Percentiles rank a stretch among this genome's conserved stretches.
phyloP scores from a whole-genome alignment of 2,797 vertebrate genomes.

The Lithobates pipiens region DNA sequence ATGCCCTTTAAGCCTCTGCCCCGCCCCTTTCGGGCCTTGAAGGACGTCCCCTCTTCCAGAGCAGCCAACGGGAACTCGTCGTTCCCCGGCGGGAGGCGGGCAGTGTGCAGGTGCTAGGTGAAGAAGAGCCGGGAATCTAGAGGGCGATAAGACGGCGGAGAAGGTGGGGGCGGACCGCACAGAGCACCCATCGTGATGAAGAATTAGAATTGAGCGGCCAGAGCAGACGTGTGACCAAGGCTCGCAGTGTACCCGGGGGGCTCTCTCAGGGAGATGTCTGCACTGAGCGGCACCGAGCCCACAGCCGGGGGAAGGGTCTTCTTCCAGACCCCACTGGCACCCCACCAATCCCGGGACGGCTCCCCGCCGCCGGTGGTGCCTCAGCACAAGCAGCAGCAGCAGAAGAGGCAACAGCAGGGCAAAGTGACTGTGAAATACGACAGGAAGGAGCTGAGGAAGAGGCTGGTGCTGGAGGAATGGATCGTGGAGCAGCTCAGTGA shows the following conservation, averaged over 20 bases:
- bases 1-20: not conserved
- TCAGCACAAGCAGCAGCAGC: slow-evolving; percentile 71
- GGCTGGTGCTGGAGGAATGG: slow-evolving; percentile 95
- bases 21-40: not conserved
- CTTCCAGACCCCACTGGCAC: slow-evolving; percentile 75
- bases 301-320: slow-evolving; percentile 72
- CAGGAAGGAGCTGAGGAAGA: slow-evolving; percentile 94
- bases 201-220: not conserved
- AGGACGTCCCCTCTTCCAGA: slow-evolving; percentile 16
- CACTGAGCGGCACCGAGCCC: slow-evolving; percentile 69
- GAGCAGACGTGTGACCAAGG: no score
- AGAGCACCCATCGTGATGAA: not conserved
- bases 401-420: slow-evolving; percentile 86
- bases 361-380: slow-evolving; percentile 73
- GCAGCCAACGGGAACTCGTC: slow-evolving; percentile 1
- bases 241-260: not conserved
- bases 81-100: slow-evolving; percentile 16
- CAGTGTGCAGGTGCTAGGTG: slow-evolving; percentile 47
- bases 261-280: slow-evolving; percentile 41
- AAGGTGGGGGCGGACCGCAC: not conserved
- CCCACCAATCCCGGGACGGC: slow-evolving; percentile 80
- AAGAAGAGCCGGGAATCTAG: slow-evolving; percentile 5
- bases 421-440: slow-evolving; percentile 99
- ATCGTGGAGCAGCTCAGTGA: slow-evolving; percentile 95
- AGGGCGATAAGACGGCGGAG: not conserved